Percentiles rank a stretch among this genome's conserved stretches.
Conservation (phyloP, 2,797 vertebrate genomes). For the Enteromius unitaeniatus region DNA sequence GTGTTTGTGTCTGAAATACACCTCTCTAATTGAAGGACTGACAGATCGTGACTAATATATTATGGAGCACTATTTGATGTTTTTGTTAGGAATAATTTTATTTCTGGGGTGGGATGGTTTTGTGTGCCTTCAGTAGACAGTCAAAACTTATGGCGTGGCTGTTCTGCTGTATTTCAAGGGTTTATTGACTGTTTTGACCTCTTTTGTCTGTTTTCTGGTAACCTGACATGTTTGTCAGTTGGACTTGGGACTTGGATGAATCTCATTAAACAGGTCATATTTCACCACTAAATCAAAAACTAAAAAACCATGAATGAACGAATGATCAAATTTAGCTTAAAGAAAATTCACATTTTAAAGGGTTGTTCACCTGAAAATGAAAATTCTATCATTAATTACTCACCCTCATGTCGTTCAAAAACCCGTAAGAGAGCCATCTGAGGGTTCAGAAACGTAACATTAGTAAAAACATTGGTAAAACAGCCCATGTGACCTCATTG, state of each 20-base stretch:
- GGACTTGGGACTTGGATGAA: not conserved
- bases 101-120: conserved; percentile 7
- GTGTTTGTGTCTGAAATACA: conserved; percentile 17
- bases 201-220: conserved; percentile 23
- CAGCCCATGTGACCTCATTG: too few species aligned
- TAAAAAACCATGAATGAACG: not conserved
- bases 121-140: not conserved
- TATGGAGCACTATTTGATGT: conserved; percentile 43
- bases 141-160: conserved; percentile 31
- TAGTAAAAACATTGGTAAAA: too few species aligned
- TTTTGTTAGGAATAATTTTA: conserved; percentile 4
- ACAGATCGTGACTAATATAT: conserved; percentile 48
- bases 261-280: not conserved
- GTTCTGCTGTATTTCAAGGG: conserved; percentile 37
- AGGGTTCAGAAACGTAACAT: too few species aligned
- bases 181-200: conserved; percentile 13
- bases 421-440: too few species aligned
- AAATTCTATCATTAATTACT: too few species aligned
- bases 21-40: conserved; percentile 19
- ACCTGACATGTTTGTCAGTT: conserved; percentile 12
- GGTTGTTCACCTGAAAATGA: too few species aligned
- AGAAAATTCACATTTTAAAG: not conserved
- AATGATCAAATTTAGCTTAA: not conserved
- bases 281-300: not conserved
- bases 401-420: too few species aligned